phyloP scores from a whole-genome alignment of 1,140 invertebrate genomes.

The Meloidogyne exigua region DNA sequence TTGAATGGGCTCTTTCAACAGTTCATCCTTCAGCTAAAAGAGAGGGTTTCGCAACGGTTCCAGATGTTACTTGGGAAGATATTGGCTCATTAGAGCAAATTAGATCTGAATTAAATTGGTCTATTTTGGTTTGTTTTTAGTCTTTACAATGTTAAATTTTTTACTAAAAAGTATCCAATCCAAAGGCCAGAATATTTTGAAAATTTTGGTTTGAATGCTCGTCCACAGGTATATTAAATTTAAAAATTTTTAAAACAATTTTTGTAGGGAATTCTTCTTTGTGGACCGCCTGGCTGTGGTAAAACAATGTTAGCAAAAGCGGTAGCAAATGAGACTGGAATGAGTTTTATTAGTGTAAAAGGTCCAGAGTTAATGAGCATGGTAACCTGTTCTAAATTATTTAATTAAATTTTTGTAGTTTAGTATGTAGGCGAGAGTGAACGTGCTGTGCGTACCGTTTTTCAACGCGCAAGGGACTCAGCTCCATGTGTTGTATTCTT shows the following conservation, averaged over 20 bases:
- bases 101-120: conserved; percentile 81
- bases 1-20: conserved; percentile 73
- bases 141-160: neutral
- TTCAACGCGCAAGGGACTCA: conserved; percentile 87
- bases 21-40: conserved; percentile 89
- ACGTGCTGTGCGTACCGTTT: conserved; percentile 86
- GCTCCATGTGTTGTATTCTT: conserved; percentile 98
- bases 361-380: conserved; percentile 93
- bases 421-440: conserved; percentile 99
- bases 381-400: conserved; percentile 69
- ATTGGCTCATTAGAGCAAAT: conserved; percentile 86
- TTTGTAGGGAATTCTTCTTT: conserved; percentile 72
- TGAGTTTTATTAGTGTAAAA: conserved; percentile 95
- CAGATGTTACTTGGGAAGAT: conserved; percentile 94
- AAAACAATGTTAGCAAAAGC: conserved; percentile 69
- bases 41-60: conserved; percentile 95
- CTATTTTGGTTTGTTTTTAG: conserved; percentile 74
- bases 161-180: conserved; percentile 75
- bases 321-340: conserved; percentile 89
- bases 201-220: conserved; percentile 73
- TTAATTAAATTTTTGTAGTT: conserved; percentile 43
- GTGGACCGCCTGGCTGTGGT: conserved; percentile 78
- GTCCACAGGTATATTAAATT: conserved; percentile 73
- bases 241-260: neutral
- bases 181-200: conserved; percentile 78